Base-by-base conservation (phyloP, 2,797 vertebrate species). In the Tragelaphus eurycerus region DNA sequence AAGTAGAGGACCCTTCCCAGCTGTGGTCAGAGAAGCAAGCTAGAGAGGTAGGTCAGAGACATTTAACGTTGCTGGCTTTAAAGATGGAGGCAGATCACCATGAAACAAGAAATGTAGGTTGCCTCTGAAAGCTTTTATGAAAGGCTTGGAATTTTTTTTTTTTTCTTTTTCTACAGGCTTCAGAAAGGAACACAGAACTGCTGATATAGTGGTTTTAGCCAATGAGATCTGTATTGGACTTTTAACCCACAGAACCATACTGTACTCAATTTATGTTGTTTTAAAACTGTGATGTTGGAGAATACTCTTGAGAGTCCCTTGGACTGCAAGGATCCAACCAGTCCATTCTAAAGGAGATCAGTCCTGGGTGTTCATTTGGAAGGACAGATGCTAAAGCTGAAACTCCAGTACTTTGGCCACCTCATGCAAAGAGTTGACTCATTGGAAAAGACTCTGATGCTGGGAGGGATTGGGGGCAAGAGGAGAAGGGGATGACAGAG, bases 11-110 rank as follows among this genome's bases (percentile, higher is more conserved):
- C 0, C 16, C 79, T 34, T 27, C 16, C 27, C 19, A 48, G 21
- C 13, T 23, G 0, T 16, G 4, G 6, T 19, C 48, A 91, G 23
- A 50, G 60, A 31, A 1, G 1, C 0, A 17, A 14, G n/a, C 11
- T 48, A 19, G 6, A 21, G 27, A 54, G 43, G 9, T 81, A 8
- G 0, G 13, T 46, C 23, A 71, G 62, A 60, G 43, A 81, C 81
- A 31, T 57, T 4, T 38, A 54, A 7, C 1, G 0, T 59, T 82
- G 23, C 43, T 76, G 31, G 7, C 6, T 76, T 84, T 59, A 46
- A 54, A 90, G 48, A 67, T 54, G 19, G 34, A 52, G 16, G 5
- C 31, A 38, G n/a, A 25, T 0, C 10, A 17, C 25, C 0, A 0
- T 13, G 25, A 60, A 52, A 11, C 4, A 34, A 91, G 52, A 13